phyloP scores from a whole-genome alignment of 2,888 invertebrate genomes.

The Tipula confusa region DNA sequence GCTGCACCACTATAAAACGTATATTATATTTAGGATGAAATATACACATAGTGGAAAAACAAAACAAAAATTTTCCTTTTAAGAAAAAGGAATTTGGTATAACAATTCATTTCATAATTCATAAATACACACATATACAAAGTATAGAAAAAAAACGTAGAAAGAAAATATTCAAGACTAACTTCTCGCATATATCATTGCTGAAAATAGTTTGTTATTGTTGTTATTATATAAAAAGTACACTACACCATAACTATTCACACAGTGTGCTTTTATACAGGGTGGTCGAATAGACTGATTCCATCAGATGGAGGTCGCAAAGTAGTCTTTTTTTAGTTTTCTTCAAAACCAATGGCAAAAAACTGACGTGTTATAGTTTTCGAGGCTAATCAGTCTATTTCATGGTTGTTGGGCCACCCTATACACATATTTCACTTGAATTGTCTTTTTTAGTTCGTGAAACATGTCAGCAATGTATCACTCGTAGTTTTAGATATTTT shows the following conservation, averaged over 20 bases:
- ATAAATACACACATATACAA: neutral
- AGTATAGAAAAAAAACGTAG: neutral
- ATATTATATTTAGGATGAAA: neutral
- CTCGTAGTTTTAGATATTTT: neutral
- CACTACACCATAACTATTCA: neutral
- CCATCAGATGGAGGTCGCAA: no score
- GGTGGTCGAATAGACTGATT: no score
- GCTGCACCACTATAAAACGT: neutral
- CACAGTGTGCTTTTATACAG: neutral
- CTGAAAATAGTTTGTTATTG: neutral
- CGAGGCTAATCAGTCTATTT: no score
- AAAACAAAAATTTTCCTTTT: neutral
- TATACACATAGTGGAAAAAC: neutral
- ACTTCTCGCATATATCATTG: neutral
- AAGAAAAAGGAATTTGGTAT: neutral
- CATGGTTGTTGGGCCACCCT: no score
- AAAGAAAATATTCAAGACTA: conserved; percentile 8
- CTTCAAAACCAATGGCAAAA: no score
- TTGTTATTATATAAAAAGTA: neutral
- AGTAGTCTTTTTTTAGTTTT: no score
- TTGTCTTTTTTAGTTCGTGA: conserved; percentile 12
- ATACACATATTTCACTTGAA: neutral
- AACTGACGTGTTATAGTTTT: no score
- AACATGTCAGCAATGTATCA: conserved; percentile 25
- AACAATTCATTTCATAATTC: conserved; percentile 12